Evolutionary conservation across 1,140 invertebrate species (phyloP).

Genomic region (Drosophila nannoptera): DNA sequence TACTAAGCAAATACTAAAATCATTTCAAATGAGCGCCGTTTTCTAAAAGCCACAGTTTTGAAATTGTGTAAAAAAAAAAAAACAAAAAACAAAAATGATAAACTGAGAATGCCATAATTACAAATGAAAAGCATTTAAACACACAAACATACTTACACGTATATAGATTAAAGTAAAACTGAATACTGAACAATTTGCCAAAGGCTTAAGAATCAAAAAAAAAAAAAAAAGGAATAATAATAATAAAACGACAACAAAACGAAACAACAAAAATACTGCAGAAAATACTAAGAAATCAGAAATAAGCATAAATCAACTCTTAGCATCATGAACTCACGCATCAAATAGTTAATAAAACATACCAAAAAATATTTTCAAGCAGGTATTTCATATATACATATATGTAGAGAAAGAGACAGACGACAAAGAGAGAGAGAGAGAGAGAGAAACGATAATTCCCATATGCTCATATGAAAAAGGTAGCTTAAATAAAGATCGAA

Average conservation of each 20-base stretch:
- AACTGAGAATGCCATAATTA: constrained; percentile 72
- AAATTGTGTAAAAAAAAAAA: constrained; percentile 70
- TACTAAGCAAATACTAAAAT: constrained; percentile 75
- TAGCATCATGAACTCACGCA: constrained; percentile 18
- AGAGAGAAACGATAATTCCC: constrained; percentile 18
- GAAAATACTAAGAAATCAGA: not conserved
- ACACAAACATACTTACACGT: constrained; percentile 39
- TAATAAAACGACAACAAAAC: no score
- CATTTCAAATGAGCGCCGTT: constrained; percentile 75
- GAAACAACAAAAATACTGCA: not conserved
- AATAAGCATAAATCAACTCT: not conserved
- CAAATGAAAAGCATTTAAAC: constrained; percentile 77
- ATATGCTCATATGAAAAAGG: constrained; percentile 61
- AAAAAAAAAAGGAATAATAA: constrained; percentile 39
- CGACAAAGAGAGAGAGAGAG: constrained; percentile 20
- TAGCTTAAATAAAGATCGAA: constrained; percentile 52
- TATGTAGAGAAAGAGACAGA: constrained; percentile 25
- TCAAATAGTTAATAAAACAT: constrained; percentile 67
- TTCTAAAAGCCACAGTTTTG: constrained; percentile 76
- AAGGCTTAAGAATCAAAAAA: constrained; percentile 72
- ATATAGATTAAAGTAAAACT: constrained; percentile 47
- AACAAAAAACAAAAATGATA: constrained; percentile 42
- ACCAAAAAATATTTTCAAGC: constrained; percentile 67
- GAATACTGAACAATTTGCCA: constrained; percentile 76
- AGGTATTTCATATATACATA: constrained; percentile 67